Evolutionary conservation across 2,888 invertebrate genomes (phyloP).

Genomic region (Epinotia brunnichana): DNA sequence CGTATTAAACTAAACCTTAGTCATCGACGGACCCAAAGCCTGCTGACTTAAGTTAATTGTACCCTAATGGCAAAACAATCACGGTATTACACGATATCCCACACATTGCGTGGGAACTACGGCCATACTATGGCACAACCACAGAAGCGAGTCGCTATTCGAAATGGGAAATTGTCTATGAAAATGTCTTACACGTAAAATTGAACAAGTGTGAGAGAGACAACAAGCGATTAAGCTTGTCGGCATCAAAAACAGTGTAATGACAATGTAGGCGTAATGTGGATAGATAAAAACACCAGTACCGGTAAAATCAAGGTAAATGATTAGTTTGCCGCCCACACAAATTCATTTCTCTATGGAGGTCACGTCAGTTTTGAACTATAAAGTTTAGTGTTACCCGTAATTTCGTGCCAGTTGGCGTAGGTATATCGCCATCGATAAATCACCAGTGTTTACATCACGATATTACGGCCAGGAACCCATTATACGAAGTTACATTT

Average conservation of each 20-base stretch:
- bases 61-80: neutral
- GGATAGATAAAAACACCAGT: neutral
- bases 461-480: neutral
- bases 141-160: neutral
- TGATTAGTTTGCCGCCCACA: slow-evolving; percentile 3
- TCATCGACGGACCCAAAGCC: neutral
- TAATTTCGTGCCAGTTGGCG: neutral
- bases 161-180: neutral
- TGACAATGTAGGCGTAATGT: neutral
- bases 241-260: neutral
- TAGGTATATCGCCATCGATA: neutral
- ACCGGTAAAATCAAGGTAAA: slow-evolving; percentile 12
- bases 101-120: slow-evolving; percentile 19
- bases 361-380: neutral
- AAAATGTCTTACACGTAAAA: neutral
- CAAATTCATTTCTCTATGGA: neutral
- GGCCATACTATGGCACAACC: neutral
- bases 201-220: neutral
- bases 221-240: neutral
- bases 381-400: neutral
- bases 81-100: neutral
- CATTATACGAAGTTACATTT: neutral
- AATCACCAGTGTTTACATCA: neutral
- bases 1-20: neutral
- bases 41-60: neutral